Evolutionary conservation across 2,888 invertebrate species (phyloP).

Genomic region (Chymomyza caudatula): DNA sequence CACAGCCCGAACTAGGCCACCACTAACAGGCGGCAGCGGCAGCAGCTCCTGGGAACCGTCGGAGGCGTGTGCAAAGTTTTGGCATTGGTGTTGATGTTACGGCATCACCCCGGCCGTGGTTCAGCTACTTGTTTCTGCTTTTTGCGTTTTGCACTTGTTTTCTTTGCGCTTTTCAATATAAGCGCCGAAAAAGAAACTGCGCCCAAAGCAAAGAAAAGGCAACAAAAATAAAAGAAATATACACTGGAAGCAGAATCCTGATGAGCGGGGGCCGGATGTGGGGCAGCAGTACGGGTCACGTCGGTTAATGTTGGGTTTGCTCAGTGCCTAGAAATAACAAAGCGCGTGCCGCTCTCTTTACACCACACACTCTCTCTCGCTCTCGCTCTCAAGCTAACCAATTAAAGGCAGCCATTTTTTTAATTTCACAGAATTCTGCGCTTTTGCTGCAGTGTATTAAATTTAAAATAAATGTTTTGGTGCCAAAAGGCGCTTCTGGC

Average conservation of each 20-base stretch:
- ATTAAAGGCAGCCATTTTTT: conserved; percentile 42
- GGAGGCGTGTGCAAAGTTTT: conserved; percentile 45
- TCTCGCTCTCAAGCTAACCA: conserved; percentile 33
- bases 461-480: conserved; percentile 65
- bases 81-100: conserved; percentile 56
- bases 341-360: no score
- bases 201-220: conserved; percentile 3
- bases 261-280: background rate
- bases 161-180: conserved; percentile 63
- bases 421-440: background rate
- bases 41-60: conserved; percentile 30
- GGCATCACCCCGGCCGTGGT: background rate
- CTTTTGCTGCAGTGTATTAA: conserved; percentile 46
- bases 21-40: conserved; percentile 38
- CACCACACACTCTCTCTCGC: no score
- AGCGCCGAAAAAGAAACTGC: conserved; percentile 12
- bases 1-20: conserved; percentile 23
- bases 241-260: background rate
- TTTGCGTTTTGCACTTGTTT: conserved; percentile 30
- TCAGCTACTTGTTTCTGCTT: background rate
- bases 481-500: background rate
- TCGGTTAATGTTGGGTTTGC: background rate
- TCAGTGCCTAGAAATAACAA: background rate
- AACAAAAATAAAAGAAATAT: conserved; percentile 5
- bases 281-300: conserved; percentile 8